phyloP scores from a whole-genome alignment of 1,140 invertebrate species.

The Aphidius ervi region DNA sequence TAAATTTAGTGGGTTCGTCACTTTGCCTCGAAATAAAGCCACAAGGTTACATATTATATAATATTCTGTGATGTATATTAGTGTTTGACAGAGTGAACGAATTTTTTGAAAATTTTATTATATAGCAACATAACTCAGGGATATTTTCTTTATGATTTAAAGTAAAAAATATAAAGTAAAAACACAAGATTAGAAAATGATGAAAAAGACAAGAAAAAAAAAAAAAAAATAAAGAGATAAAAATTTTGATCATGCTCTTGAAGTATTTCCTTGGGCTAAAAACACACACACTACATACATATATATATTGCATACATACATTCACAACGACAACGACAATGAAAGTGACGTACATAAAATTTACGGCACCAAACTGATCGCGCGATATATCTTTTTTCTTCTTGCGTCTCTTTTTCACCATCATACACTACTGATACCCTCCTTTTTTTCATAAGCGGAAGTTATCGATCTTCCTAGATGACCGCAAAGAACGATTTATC shows the following conservation, averaged over 20 bases:
- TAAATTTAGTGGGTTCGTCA: too few species aligned
- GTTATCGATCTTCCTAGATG: slow-evolving; percentile 22
- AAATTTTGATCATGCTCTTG: slow-evolving; percentile 6
- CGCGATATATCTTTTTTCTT: not conserved
- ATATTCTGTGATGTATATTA: too few species aligned
- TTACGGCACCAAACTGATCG: slow-evolving; percentile 6
- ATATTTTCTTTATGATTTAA: too few species aligned
- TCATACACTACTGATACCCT: slow-evolving; percentile 2
- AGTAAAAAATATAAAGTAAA: too few species aligned
- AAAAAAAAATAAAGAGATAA: slow-evolving; percentile 7
- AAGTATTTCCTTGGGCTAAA: slow-evolving; percentile 2
- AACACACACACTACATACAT: not conserved
- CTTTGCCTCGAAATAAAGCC: too few species aligned
- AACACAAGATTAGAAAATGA: slow-evolving; percentile 12
- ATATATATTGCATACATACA: too few species aligned
- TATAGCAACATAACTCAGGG: too few species aligned
- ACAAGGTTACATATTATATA: too few species aligned
- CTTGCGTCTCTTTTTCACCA: not conserved
- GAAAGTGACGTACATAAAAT: slow-evolving; percentile 7
- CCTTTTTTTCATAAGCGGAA: slow-evolving; percentile 15
- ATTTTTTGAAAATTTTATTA: too few species aligned
- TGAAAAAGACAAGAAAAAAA: slow-evolving; percentile 21
- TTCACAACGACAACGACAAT: not conserved
- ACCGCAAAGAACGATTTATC: slow-evolving; percentile 21
- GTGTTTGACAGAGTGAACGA: too few species aligned